Base-by-base conservation (phyloP, 2,113 vertebrate species). In the Trichechus manatus region DNA sequence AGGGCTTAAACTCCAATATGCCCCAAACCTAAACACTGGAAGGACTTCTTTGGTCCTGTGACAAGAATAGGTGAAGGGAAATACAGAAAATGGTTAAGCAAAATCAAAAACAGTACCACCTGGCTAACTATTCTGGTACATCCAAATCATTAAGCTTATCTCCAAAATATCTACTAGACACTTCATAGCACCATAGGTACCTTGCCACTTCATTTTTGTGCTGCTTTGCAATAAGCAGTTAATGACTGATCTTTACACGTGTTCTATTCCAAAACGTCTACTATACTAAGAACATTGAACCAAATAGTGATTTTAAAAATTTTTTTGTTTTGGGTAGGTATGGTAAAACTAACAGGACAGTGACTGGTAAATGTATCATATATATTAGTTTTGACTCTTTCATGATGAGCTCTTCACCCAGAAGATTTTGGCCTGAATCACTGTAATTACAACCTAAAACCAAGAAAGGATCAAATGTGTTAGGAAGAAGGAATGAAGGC, bases 221-320 rank as follows among this genome's bases (percentile, higher is more conserved):
- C 63, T 75, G 39, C 31, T 90, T 53, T 64, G 14, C 31, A 91
- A 81, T 19, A 68, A 70, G 53, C 42, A 87, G 68, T 29, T 66
- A 66, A 66, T 33, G 27, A 66, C 11, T 66, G 11, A 31, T 66
- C 8, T 25, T 31, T 66, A 8, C 10, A 64, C 42, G 77, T 78
- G 9, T 6, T 63, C 42, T 33, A 92, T 68, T 97, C 47, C 6
- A 82, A 90, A 95, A 74, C 79, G 11, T 93, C 59, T 79, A 74
- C 27, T 56, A 42, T 1, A 63, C 84, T 11, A 59, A 87, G 93
- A 90, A 82, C 64, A 80, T 0, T 11, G 79, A 77, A 79, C 87
- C 70, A 79, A 29, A 63, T 5, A 56, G 36, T 44, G 39, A 39
- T 22, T n/a, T 87, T 75, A 63, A 75, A 64, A 39, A 20, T 8